Conservation (phyloP, 2,888 invertebrate species). For the Schrankia costaestrigalis region DNA sequence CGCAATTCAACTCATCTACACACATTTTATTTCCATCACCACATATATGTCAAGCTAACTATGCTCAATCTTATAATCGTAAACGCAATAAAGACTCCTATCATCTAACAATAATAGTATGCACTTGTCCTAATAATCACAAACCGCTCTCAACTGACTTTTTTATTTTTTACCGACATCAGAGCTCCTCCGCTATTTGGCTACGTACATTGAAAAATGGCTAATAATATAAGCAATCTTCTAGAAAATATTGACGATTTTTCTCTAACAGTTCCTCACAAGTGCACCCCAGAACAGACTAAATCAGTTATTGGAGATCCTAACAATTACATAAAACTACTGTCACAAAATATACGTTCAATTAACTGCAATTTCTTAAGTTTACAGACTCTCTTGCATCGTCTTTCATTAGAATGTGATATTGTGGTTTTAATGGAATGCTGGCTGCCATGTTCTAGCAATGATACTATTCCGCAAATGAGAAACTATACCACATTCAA, state of each 20-base stretch:
- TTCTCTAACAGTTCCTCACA: not conserved
- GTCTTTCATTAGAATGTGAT: not conserved
- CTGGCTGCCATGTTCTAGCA: not conserved
- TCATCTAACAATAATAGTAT: not conserved
- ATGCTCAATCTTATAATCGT: not conserved
- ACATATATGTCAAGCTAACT: too few species aligned
- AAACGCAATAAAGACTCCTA: not conserved
- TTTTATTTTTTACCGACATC: not conserved
- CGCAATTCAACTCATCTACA: too few species aligned
- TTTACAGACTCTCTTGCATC: not conserved
- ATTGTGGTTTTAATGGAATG: not conserved
- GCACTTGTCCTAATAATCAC: not conserved
- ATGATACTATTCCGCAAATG: not conserved
- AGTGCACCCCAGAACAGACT: not conserved
- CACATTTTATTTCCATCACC: too few species aligned
- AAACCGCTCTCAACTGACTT: not conserved
- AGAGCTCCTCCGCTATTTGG: not conserved
- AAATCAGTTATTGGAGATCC: not conserved
- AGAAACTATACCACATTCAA: not conserved
- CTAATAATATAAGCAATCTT: not conserved
- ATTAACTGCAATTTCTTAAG: conserved; percentile 1
- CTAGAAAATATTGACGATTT: not conserved
- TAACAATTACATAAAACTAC: not conserved
- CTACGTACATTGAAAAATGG: too few species aligned
- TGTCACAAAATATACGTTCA: conserved; percentile 1